Evolutionary conservation across 2,888 invertebrate species (phyloP).

Genomic region (Diloba caeruleocephala): DNA sequence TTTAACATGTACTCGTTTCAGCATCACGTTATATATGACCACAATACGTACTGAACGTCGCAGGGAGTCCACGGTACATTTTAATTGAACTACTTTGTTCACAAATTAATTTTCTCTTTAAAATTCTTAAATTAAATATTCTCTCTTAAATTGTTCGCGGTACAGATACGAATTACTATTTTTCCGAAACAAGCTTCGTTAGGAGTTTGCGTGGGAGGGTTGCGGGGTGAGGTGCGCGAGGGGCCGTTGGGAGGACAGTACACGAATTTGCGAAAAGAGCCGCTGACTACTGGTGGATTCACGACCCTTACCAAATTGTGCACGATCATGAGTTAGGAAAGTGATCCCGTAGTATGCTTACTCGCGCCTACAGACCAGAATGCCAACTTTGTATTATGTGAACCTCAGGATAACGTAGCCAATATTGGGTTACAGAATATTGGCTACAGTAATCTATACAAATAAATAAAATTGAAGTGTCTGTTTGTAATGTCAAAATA

Average conservation of each 20-base stretch:
- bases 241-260: not conserved
- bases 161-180: constrained; percentile 14
- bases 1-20: no score
- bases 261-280: constrained; percentile 12
- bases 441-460: no score
- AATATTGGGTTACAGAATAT: no score
- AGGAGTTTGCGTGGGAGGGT: not conserved
- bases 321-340: constrained; percentile 1
- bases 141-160: constrained; percentile 5
- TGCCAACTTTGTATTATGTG: no score
- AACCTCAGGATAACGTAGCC: no score
- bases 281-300: not conserved
- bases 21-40: no score
- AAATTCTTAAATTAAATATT: constrained; percentile 7
- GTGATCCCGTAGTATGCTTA: not conserved
- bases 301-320: constrained; percentile 9
- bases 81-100: not conserved
- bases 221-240: not conserved
- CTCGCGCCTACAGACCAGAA: not conserved
- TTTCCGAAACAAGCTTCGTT: constrained; percentile 27
- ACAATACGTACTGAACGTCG: no score
- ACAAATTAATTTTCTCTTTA: no score
- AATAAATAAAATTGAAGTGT: no score
- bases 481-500: no score
- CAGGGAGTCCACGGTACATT: no score